Evolutionary conservation across 2,113 vertebrate genomes (phyloP), one percentile per base, ranked within the genome.

Genomic region (Camelus dromedarius): DNA sequence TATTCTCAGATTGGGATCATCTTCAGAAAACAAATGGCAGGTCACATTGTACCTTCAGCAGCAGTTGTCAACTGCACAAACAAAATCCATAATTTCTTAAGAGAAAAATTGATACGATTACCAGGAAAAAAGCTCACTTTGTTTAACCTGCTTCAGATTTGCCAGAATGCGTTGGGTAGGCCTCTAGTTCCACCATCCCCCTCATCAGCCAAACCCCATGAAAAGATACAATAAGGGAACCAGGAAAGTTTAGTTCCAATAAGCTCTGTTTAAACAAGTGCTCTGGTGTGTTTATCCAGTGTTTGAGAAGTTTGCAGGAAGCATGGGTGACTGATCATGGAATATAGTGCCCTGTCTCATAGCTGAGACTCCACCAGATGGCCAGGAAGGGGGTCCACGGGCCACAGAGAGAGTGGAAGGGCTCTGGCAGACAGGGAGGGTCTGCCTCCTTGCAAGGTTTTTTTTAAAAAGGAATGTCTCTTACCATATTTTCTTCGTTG

Each of bases 211-310:
- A 84, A 73, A 62, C 22, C 24, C 64, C 14, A 12, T n/a, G 72
- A 86, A 91, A 93, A 79, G 18, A 52, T 42, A 42, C 1, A 81
- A 60, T 3, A 38, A 32, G 54, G 48, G 42, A 60, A 77, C n/a
- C 35, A 2, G 7, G 20, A 28, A 72, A 76, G 58, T 72, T 96
- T 88, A 35, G 56, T 82, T 94, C 64, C 69, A 56, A 52, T 50
- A 50, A 70, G 26, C 62, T 95, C 52, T 97, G 97, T 98, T 97
- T 95, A 86, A 93, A 97, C 97, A 97, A 96, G 97, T 97, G 97
- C 89, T 92, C 38, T 62, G 46, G 82, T 46, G 42, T 97, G 85
- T 98, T 97, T 97, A 52, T 84, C 52, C 85, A 94, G 16, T 62
- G 82, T 87, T 72, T 46, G 89, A 80, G 91, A 62, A 96, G 88